Evolutionary conservation across 2,888 invertebrate genomes (phyloP).

Genomic region (Drosophila trichaetosa): DNA sequence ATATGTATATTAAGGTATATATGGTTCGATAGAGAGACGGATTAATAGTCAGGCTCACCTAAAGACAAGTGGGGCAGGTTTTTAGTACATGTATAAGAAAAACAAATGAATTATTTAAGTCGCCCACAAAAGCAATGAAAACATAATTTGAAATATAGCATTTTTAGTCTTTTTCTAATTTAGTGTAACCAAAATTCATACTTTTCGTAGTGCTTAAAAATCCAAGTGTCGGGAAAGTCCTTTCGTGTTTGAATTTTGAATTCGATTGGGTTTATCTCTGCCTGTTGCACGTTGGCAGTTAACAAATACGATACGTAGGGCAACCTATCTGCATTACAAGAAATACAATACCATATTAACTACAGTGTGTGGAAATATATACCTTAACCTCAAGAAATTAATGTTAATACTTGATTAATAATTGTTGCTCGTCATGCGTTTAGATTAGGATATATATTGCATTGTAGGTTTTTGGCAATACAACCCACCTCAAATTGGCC

Average conservation of each 20-base stretch:
- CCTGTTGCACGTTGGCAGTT: neutral
- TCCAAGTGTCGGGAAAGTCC: constrained; percentile 44
- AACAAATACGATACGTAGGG: constrained; percentile 20
- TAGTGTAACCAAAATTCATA: constrained; percentile 9
- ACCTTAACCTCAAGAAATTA: constrained; percentile 35
- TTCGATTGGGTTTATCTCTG: neutral
- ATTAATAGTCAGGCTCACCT: constrained; percentile 4
- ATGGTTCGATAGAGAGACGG: neutral
- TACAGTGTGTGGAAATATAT: constrained; percentile 3
- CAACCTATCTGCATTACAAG: constrained; percentile 16
- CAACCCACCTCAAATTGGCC: constrained; percentile 55
- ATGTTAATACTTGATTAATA: constrained; percentile 19
- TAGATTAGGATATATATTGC: neutral
- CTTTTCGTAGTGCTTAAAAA: constrained; percentile 24
- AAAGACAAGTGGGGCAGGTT: neutral
- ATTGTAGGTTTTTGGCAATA: constrained; percentile 5
- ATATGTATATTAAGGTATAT: too few relatives aligned
- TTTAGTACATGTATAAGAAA: constrained; percentile 22
- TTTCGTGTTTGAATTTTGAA: constrained; percentile 42
- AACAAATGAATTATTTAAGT: constrained; percentile 1
- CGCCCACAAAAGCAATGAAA: neutral
- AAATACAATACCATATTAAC: constrained; percentile 10
- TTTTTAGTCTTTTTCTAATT: neutral
- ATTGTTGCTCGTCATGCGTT: constrained; percentile 29
- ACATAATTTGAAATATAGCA: neutral